phyloP scores from a whole-genome alignment of 2,888 invertebrate species.

The Philopedon plagiatum region DNA sequence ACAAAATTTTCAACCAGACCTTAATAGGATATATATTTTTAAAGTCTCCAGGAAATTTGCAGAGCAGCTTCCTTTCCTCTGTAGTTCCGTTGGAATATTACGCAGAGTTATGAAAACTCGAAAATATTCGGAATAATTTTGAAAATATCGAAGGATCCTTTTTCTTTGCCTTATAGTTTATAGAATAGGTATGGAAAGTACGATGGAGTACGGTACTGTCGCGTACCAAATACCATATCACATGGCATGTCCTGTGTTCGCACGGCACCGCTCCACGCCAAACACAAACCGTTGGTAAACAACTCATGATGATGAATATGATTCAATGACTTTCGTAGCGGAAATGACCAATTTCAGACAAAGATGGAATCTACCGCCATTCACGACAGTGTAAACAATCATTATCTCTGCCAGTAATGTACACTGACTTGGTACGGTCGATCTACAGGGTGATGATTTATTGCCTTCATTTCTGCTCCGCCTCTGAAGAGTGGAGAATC shows the following conservation, averaged over 20 bases:
- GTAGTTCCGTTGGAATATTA: no score
- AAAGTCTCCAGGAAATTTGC: no score
- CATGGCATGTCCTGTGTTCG: constrained; percentile 3
- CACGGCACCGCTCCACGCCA: not conserved
- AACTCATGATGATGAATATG: no score
- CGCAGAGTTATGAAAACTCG: no score
- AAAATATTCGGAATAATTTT: no score
- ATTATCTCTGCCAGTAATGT: constrained; percentile 18
- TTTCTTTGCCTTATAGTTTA: no score
- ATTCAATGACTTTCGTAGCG: constrained; percentile 16
- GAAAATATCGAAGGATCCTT: no score
- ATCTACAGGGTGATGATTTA: constrained; percentile 7
- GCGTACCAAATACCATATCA: constrained; percentile 23
- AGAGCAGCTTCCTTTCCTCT: no score
- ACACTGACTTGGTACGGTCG: not conserved
- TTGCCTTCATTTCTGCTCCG: not conserved
- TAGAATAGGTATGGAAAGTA: no score
- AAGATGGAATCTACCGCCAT: constrained; percentile 18
- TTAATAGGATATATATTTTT: no score
- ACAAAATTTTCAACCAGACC: no score
- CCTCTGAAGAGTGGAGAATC: no score
- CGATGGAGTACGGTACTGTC: constrained; percentile 11
- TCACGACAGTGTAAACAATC: constrained; percentile 25
- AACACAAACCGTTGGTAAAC: constrained; percentile 13
- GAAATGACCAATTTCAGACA: constrained; percentile 24